A percentile compares a stretch with the other conserved stretches of the same genome.
Evolutionary conservation across 2,797 vertebrate species (phyloP).

Genomic region (Eidolon dupreanum): DNA sequence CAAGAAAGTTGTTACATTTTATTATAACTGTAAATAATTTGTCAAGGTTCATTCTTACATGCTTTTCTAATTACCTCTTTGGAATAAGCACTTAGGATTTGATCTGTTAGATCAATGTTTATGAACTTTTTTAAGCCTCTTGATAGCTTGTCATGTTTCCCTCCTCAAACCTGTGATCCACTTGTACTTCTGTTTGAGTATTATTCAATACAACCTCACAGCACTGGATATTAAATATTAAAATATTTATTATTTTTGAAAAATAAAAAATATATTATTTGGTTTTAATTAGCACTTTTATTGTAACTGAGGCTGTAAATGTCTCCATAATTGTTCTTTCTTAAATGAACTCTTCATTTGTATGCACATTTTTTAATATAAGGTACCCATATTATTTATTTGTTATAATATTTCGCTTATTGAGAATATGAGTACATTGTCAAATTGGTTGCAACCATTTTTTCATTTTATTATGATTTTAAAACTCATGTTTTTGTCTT

Average conservation of each 20-base stretch:
- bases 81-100: neutral
- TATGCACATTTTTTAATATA: neutral
- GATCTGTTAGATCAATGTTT: neutral
- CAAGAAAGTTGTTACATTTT: neutral
- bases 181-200: neutral
- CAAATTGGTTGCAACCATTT: neutral
- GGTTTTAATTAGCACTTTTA: neutral
- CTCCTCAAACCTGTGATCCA: neutral
- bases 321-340: neutral
- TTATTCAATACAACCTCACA: neutral
- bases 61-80: neutral
- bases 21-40: neutral
- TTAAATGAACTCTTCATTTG: neutral
- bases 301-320: neutral
- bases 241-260: neutral
- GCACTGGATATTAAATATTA: neutral
- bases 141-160: neutral
- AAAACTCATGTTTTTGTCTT: neutral
- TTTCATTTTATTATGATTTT: neutral
- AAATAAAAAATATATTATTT: neutral
- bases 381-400: neutral
- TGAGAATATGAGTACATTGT: neutral
- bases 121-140: neutral
- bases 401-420: neutral
- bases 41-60: neutral